phyloP scores from a whole-genome alignment of 2,888 invertebrate genomes.

The Drosophila aldrichi region DNA sequence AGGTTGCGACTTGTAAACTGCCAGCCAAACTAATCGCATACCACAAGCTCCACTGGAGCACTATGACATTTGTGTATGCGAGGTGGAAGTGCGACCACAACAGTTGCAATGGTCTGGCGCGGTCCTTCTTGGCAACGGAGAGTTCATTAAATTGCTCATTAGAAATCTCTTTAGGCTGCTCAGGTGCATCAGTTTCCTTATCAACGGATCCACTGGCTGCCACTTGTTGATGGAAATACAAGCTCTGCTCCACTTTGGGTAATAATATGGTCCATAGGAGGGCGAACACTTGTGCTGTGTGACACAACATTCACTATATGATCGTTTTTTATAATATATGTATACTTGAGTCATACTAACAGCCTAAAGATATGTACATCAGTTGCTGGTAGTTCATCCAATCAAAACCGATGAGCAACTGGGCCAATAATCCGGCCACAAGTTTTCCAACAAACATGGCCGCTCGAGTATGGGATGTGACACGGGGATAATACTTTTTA shows the following conservation, averaged over 20 bases:
- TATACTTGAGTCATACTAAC: slow-evolving; percentile 84
- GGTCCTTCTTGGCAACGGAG: background rate
- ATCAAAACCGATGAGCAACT: slow-evolving; percentile 88
- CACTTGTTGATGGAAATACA: slow-evolving; percentile 87
- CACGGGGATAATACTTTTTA: slow-evolving; percentile 89
- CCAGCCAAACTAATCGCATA: slow-evolving; percentile 91
- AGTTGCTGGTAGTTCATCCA: slow-evolving; percentile 88
- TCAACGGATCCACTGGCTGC: background rate
- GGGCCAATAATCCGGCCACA: slow-evolving; percentile 88
- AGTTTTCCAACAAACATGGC: slow-evolving; percentile 90
- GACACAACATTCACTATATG: background rate
- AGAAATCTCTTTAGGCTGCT: background rate
- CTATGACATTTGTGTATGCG: slow-evolving; percentile 87
- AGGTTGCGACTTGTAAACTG: slow-evolving; percentile 89
- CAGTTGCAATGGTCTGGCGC: slow-evolving; percentile 73
- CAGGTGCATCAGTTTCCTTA: background rate
- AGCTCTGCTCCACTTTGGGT: slow-evolving; percentile 88
- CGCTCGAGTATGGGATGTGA: slow-evolving; percentile 90
- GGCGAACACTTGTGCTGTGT: slow-evolving; percentile 87
- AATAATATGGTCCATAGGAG: slow-evolving; percentile 88
- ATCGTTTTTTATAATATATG: too few relatives aligned
- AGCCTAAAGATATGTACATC: slow-evolving; percentile 89
- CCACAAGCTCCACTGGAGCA: slow-evolving; percentile 92
- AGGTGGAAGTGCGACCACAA: slow-evolving; percentile 87
- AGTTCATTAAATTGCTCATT: background rate